phyloP scores from a whole-genome alignment of 2,888 invertebrate species.

The Spisula subtruncata region DNA sequence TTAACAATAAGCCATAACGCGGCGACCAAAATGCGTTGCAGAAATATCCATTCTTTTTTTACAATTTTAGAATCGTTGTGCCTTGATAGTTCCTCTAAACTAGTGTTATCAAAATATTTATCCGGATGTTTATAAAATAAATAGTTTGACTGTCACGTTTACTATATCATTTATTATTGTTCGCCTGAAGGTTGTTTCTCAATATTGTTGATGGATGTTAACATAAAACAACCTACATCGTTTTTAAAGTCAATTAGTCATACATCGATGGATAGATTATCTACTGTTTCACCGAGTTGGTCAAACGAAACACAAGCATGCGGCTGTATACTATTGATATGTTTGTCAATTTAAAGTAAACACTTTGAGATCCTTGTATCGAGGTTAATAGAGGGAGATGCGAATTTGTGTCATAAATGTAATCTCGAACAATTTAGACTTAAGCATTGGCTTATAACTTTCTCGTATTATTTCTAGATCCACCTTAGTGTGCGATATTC shows the following conservation, averaged over 20 bases:
- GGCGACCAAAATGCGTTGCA: too few relatives aligned
- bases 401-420: not conserved
- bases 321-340: too few relatives aligned
- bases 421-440: too few relatives aligned
- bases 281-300: not conserved
- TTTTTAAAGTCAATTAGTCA: not conserved
- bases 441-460: too few relatives aligned
- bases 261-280: not conserved
- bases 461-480: too few relatives aligned
- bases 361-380: not conserved
- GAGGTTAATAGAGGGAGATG: not conserved
- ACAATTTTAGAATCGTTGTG: too few relatives aligned
- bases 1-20: too few relatives aligned
- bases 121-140: not conserved
- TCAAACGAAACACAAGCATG: constrained; percentile 13
- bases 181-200: not conserved
- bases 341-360: not conserved
- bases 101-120: too few relatives aligned
- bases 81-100: too few relatives aligned
- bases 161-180: not conserved
- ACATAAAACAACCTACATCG: not conserved
- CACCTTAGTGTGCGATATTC: not conserved
- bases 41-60: too few relatives aligned
- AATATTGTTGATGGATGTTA: not conserved
- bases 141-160: not conserved